Evolutionary conservation across 2,888 invertebrate genomes (phyloP).

Genomic region (Stegana nigrithorax): DNA sequence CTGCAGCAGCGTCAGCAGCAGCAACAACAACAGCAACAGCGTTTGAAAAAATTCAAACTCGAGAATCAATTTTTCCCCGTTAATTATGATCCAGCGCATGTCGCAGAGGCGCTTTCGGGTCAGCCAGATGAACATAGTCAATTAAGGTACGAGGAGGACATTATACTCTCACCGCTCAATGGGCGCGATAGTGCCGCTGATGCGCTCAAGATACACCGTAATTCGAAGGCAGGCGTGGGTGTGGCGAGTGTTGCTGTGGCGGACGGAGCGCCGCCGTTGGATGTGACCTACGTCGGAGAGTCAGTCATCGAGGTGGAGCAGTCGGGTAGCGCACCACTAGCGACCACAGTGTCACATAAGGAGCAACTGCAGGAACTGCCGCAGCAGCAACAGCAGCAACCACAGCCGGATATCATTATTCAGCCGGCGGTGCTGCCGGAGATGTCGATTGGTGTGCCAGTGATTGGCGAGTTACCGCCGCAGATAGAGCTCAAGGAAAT

Average conservation of each 20-base stretch:
- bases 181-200: conserved; percentile 60
- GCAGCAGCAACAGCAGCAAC: conserved; percentile 17
- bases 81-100: conserved; percentile 45
- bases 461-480: conserved; percentile 68
- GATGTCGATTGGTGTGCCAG: conserved; percentile 67
- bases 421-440: conserved; percentile 67
- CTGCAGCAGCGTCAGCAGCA: conserved; percentile 28
- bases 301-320: conserved; percentile 68
- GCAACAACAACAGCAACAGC: conserved; percentile 21
- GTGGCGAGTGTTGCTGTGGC: conserved; percentile 15
- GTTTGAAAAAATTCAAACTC: conserved; percentile 43
- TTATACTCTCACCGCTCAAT: conserved; percentile 62
- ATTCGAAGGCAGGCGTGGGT: background rate
- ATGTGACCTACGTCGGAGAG: conserved; percentile 68
- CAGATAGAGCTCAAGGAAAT: conserved; percentile 69
- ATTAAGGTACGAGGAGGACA: conserved; percentile 67
- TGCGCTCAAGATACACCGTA: conserved; percentile 62
- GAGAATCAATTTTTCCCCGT: conserved; percentile 67
- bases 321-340: conserved; percentile 31
- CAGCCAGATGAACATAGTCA: conserved; percentile 32
- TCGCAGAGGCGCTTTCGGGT: conserved; percentile 2
- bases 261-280: conserved; percentile 58
- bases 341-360: conserved; percentile 30
- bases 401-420: conserved; percentile 64
- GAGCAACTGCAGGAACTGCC: too few relatives aligned